These are phyloP conservation scores for Progne subis DNA, from an alignment of 2,113 vertebrate genomes.

Conservation along the genomic window DNA sequence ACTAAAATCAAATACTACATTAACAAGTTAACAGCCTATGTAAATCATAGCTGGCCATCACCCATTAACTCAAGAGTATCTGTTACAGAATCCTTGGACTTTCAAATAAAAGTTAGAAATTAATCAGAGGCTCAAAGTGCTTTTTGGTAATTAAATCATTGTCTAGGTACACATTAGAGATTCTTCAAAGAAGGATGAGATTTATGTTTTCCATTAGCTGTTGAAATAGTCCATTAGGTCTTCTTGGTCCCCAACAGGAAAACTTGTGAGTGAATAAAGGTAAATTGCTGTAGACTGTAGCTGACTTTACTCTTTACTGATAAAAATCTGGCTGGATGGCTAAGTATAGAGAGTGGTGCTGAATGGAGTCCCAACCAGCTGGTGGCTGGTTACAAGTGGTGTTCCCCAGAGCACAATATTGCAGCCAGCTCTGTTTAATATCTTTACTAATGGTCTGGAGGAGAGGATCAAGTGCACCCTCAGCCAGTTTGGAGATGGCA, in stretches of 20 bases:
- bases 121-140: not conserved
- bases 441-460: not conserved
- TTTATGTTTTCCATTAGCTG: slow-evolving; percentile 26
- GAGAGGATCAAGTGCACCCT: not conserved
- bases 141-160: slow-evolving; percentile 10
- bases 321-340: not conserved
- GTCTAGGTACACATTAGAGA: not conserved
- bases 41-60: not conserved
- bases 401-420: not conserved
- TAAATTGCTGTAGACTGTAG: not conserved
- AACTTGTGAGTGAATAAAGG: slow-evolving; percentile 2
- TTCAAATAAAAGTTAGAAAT: not conserved
- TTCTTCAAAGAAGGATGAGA: not conserved
- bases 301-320: not conserved
- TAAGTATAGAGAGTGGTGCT: not conserved
- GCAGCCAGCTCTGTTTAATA: not conserved
- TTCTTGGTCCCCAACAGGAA: not conserved
- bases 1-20: not conserved
- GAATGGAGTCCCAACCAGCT: not conserved
- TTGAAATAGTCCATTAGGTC: not conserved
- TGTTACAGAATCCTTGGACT: not conserved
- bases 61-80: not conserved
- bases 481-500: not conserved
- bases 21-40: not conserved
- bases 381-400: not conserved